phyloP scores from a whole-genome alignment of 2,888 invertebrate species.

The Orthosia cruda region DNA sequence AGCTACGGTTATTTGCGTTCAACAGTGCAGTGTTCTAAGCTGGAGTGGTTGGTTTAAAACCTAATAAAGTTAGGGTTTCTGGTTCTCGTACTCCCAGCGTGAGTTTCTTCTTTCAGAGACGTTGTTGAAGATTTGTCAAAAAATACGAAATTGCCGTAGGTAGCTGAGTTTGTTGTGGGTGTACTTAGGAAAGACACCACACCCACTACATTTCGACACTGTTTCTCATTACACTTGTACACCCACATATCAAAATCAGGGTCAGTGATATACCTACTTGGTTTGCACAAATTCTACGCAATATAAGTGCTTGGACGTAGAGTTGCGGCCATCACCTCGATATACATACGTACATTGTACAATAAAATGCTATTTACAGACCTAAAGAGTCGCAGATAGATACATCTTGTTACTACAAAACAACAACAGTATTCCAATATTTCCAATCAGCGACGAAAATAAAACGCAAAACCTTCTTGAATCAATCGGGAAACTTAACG shows the following conservation, averaged over 20 bases:
- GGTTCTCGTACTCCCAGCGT: neutral
- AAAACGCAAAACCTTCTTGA: neutral
- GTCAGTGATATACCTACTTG: too few species aligned
- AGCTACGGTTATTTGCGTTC: slow-evolving; percentile 53
- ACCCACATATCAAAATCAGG: too few species aligned
- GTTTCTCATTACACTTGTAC: too few species aligned
- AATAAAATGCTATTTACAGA: too few species aligned
- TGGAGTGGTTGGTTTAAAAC: slow-evolving; percentile 23
- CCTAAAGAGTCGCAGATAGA: neutral
- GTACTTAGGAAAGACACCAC: too few species aligned
- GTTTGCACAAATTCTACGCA: too few species aligned
- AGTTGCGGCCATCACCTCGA: too few species aligned
- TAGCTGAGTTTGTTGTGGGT: too few species aligned
- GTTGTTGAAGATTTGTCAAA: neutral
- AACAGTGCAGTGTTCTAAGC: slow-evolving; percentile 37
- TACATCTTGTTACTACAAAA: neutral
- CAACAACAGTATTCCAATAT: neutral
- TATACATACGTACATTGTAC: too few species aligned
- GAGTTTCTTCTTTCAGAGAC: neutral
- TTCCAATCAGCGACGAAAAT: neutral
- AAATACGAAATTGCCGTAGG: too few species aligned
- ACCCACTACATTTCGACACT: too few species aligned
- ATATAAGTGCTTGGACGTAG: too few species aligned
- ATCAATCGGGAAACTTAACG: slow-evolving; percentile 36
- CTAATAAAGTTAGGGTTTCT: slow-evolving; percentile 11